Evolutionary conservation across 2,888 invertebrate species (phyloP), one percentile per base, ranked within the genome.

Genomic region (Synanthedon vespiformis): DNA sequence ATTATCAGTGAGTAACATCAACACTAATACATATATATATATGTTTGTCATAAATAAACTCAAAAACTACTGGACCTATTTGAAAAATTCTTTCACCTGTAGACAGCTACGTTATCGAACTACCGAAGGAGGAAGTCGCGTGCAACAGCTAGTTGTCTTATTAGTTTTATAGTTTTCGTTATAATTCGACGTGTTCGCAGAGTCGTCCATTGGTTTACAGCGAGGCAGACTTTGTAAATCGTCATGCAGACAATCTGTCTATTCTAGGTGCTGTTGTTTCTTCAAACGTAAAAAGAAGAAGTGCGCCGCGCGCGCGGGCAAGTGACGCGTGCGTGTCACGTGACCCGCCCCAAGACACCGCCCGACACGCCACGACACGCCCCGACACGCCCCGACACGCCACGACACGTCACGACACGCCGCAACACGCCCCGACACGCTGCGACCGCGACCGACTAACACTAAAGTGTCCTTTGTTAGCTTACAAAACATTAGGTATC

Each of bases 221-320:
- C 44, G 70, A 80, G 86, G 73, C 86, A 86, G 86, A 86, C 80
- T 77, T 70, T 77, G 76, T 83, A 80, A 82, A 85, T 86, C 86
- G 76, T 87, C 86, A 86, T 87, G 76, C 76, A 87, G 86, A 69
- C 86, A 87, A 88, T 87, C 86, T 59, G 81, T 86, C 58, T 87
- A 81, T 90, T 91, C 79, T 89, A 97, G 97, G 90, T 98, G 98
- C 91, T 98, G 98, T 89, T 98, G 97, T 89, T 98, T 98, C 92
- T 96, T 97, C 92, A 96, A 97, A 89, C 94, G 97, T 87, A 97
- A 97, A 95, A 97, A 97, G 95, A 98, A 98, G 94, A 97, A 97
- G 93, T 94, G 88, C 59, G 86, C 94, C 80, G 92, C 93, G 63
- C 92, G 94, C 77, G 93, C 93, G 79, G 93, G 93, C 89, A 95